These are phyloP conservation scores for Sycophaga agraensis DNA, from an alignment of 1,140 invertebrate species.

Conservation along the genomic window DNA sequence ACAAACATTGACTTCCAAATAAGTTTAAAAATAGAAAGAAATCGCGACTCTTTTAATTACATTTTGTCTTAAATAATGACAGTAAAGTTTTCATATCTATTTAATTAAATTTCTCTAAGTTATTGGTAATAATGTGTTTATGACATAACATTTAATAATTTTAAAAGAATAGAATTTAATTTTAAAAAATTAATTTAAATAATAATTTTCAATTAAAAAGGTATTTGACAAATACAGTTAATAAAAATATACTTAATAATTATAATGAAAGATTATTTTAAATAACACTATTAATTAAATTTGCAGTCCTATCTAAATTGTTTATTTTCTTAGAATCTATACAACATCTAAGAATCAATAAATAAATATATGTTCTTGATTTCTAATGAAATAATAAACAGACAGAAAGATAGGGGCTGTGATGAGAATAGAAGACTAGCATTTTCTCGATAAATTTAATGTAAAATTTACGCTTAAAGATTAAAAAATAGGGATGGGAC, in stretches of 20 bases:
- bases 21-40: slow-evolving; percentile 6
- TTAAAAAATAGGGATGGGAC: no score
- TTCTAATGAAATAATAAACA: slow-evolving; percentile 5
- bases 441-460: not conserved
- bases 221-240: no score
- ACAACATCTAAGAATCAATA: not conserved
- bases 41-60: not conserved
- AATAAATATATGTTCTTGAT: not conserved
- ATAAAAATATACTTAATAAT: no score
- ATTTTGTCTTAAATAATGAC: not conserved
- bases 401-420: slow-evolving; percentile 3
- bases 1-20: slow-evolving; percentile 12
- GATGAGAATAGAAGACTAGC: slow-evolving; percentile 24
- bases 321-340: not conserved
- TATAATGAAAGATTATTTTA: no score
- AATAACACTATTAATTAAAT: no score
- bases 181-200: not conserved
- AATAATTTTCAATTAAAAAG: not conserved
- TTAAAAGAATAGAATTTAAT: not conserved
- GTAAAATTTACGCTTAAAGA: not conserved
- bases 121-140: not conserved
- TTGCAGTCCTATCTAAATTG: no score
- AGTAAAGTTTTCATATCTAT: not conserved
- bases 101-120: not conserved
- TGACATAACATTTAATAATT: no score